phyloP scores from a whole-genome alignment of 64 coral and sea anemone genomes.

The Stylophora pistillata region DNA sequence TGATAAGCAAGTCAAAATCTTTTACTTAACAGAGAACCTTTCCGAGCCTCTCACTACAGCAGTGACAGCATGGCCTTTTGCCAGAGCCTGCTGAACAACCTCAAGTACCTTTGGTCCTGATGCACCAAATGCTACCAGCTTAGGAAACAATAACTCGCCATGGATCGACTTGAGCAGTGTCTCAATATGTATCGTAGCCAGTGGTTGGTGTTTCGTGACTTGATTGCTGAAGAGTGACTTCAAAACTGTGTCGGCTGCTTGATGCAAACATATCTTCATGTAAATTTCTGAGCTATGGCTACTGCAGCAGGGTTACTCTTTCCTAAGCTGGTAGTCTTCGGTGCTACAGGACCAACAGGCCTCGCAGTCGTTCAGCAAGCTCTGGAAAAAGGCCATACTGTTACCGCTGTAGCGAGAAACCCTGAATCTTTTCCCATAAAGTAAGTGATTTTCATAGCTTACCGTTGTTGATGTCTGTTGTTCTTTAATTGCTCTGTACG shows the following conservation, averaged over 20 bases:
- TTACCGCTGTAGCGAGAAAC: conserved; percentile 74
- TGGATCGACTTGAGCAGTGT: background rate
- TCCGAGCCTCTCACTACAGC: conserved; percentile 76
- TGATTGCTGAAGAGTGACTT: too few relatives aligned
- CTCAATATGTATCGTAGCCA: too few relatives aligned
- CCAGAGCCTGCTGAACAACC: conserved; percentile 61
- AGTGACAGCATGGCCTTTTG: conserved; percentile 70
- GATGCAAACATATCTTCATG: too few relatives aligned
- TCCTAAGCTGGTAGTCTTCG: conserved; percentile 73
- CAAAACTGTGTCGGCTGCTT: too few relatives aligned
- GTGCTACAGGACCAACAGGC: conserved; percentile 71
- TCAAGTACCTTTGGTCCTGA: conserved; percentile 64
- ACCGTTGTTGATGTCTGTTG: too few relatives aligned
- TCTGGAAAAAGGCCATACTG: conserved; percentile 65
- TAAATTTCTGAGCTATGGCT: background rate
- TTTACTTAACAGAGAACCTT: conserved; percentile 59
- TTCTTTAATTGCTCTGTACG: too few relatives aligned
- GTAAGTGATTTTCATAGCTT: conserved; percentile 25
- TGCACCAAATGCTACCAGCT: conserved; percentile 70
- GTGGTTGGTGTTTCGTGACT: too few relatives aligned
- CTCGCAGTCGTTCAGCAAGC: conserved; percentile 59
- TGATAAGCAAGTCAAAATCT: too few relatives aligned
- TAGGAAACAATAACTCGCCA: conserved; percentile 14
- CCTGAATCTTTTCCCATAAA: conserved; percentile 51
- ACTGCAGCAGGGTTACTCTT: background rate